Evolutionary conservation across 1,140 invertebrate genomes (phyloP), one percentile per base, ranked within the genome.

Genomic region (Neodiprion pinetum): DNA sequence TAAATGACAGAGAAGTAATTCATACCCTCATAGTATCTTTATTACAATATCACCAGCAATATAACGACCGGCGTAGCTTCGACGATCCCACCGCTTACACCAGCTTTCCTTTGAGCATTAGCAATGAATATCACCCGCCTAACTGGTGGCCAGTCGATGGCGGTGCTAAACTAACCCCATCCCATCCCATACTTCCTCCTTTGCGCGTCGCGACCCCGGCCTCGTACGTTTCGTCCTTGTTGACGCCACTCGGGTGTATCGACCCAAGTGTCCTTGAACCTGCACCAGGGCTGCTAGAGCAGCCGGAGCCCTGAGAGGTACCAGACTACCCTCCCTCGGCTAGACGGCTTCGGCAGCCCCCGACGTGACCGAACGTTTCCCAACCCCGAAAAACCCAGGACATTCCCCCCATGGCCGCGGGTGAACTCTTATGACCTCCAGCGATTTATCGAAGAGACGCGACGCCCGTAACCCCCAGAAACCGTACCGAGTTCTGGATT

Each of bases 321-420:
- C 53, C 53, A 61, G 53, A 61, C 53, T 61, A 61, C 53, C 53
- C 53, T 61, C 53, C 53, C 53, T 61, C 53, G 53, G 53, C 53
- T 61, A 61, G 53, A 61, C 53, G 9, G 53, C 53, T 17, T 0
- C 28, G 28, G 28, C 28, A 40, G 28, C 2, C 28, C 28, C 53
- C 53, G 53, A 61, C n/a, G 28, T 40, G 28, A 1, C 53, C 53
- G 53, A 61, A 14, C 53, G 53, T 61, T 3, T 14, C 53, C 53
- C 53, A 17, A 61, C 53, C 53, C 53, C 53, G 11, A 14, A 17
- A 17, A 61, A 61, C 53, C 53, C 11, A 17, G 53, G 53, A 61
- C 53, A 61, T 61, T 61, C 53, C 53, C 5, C 53, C 53, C 53
- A 17, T 40, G 28, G 53, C 53, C 53, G 53, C 11, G 53, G 4